Conservation (phyloP, 2,797 vertebrate genomes). For the Mormyrus proboscirostris region DNA sequence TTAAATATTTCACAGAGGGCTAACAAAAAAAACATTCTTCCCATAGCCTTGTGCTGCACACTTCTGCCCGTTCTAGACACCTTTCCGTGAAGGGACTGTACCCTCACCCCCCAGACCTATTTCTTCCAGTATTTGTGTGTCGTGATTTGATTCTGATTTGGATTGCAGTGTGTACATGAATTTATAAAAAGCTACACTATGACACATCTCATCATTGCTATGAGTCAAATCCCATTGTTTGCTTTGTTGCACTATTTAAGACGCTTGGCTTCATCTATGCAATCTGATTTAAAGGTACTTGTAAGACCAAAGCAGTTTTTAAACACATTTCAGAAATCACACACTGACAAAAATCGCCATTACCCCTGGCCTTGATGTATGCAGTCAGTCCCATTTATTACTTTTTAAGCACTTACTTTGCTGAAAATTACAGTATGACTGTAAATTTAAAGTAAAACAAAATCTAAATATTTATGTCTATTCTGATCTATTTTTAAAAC, state of each 20-base stretch:
- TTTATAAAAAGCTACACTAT: slow-evolving; percentile 11
- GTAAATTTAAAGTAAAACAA: slow-evolving; percentile 16
- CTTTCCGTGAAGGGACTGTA: neutral
- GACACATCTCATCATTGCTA: neutral
- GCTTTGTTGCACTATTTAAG: slow-evolving; percentile 50
- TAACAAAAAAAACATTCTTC: neutral
- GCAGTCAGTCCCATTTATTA: slow-evolving; percentile 11
- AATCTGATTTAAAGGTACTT: slow-evolving; percentile 33
- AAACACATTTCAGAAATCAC: neutral
- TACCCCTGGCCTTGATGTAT: neutral
- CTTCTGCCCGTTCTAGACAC: neutral
- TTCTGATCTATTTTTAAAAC: neutral
- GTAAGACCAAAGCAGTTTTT: slow-evolving; percentile 29
- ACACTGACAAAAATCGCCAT: neutral
- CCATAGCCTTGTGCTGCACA: neutral
- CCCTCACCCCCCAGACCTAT: neutral
- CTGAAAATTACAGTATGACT: slow-evolving; percentile 26
- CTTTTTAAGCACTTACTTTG: slow-evolving; percentile 20
- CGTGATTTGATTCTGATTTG: neutral
- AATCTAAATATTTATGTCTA: slow-evolving; percentile 8
- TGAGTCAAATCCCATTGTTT: slow-evolving; percentile 23
- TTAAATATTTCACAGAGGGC: slow-evolving; percentile 2
- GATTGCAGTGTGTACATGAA: neutral
- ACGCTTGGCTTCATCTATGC: slow-evolving; percentile 46
- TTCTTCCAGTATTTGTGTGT: neutral